Conservation (phyloP, 1,140 invertebrate genomes). For the honey bee (Apis mellifera) region DNA sequence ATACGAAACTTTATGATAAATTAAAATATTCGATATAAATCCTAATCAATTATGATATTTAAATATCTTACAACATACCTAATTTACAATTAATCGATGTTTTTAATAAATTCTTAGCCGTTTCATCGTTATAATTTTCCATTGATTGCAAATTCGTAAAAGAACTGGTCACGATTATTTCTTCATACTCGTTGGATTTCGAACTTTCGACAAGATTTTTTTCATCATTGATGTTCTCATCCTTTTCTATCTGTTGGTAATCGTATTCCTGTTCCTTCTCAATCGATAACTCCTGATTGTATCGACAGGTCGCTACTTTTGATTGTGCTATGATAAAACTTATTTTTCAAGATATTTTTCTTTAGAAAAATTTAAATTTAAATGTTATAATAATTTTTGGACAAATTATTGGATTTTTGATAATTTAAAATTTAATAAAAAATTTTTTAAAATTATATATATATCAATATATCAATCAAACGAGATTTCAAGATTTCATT, state of each 20-base stretch:
- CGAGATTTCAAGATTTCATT: constrained; percentile 29
- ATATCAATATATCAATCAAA: too few species aligned
- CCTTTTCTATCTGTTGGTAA: not conserved
- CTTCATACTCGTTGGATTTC: constrained; percentile 4
- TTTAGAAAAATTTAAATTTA: not conserved
- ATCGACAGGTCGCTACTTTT: constrained; percentile 66
- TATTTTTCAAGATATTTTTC: constrained; percentile 45
- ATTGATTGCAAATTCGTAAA: not conserved
- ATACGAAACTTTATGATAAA: too few species aligned
- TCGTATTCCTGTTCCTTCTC: constrained; percentile 13
- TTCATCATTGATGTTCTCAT: constrained; percentile 13
- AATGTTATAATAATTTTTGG: not conserved
- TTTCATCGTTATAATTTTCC: not conserved
- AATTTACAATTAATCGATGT: not conserved
- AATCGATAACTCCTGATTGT: constrained; percentile 60
- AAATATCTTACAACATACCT: not conserved
- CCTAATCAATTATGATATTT: not conserved
- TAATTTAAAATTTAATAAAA: not conserved
- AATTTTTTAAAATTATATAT: not conserved
- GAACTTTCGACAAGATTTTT: not conserved
- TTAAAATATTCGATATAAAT: too few species aligned
- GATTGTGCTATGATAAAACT: constrained; percentile 62
- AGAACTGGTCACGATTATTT: not conserved
- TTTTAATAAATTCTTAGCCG: not conserved
- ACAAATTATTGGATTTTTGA: not conserved